phyloP scores from a whole-genome alignment of 2,888 invertebrate genomes.

The Hyalella azteca region DNA sequence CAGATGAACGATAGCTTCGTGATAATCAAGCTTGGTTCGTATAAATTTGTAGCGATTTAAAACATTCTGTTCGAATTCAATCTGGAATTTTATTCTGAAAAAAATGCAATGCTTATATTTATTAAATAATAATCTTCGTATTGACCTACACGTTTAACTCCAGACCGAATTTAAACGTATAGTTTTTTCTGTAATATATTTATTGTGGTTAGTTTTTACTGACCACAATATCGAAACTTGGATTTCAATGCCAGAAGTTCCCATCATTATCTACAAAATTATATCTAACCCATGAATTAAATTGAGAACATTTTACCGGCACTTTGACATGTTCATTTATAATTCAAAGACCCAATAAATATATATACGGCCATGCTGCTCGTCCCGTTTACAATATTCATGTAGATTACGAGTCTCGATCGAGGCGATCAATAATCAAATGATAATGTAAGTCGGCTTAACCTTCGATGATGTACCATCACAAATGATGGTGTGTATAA shows the following conservation, averaged over 20 bases:
- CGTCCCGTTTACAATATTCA: background rate
- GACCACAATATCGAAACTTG: no score
- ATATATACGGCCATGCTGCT: background rate
- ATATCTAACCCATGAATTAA: background rate
- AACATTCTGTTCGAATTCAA: no score
- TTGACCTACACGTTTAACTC: no score
- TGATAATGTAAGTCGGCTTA: background rate
- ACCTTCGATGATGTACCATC: slow-evolving; percentile 21
- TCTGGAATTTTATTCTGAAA: no score
- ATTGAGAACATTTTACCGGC: background rate
- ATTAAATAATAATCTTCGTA: no score
- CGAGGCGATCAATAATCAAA: background rate
- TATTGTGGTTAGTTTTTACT: no score
- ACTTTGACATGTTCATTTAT: background rate
- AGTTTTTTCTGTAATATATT: no score
- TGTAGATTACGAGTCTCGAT: slow-evolving; percentile 20
- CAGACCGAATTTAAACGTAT: no score
- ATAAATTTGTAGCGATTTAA: no score
- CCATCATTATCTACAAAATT: background rate
- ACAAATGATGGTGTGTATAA: background rate
- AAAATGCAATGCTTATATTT: no score
- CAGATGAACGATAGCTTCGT: no score
- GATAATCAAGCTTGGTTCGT: no score
- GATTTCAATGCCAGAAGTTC: background rate
- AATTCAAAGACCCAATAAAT: background rate